phyloP scores from a whole-genome alignment of 2,113 vertebrate species.

The Tapirus terrestris region DNA sequence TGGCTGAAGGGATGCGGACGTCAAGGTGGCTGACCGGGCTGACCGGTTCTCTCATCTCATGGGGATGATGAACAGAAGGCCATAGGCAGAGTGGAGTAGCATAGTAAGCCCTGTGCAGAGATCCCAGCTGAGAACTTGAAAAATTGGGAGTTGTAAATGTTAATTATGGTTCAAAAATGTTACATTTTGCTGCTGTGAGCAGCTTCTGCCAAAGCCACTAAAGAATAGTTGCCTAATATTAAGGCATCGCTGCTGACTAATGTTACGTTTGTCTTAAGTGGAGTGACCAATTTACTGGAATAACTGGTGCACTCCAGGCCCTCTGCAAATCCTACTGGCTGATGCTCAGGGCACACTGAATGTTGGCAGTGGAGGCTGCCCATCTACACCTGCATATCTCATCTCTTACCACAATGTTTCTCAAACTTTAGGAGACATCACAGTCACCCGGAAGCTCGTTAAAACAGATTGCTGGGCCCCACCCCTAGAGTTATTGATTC shows the following conservation, averaged over 20 bases:
- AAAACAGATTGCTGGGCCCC: not conserved
- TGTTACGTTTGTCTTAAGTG: not conserved
- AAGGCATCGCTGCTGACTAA: not conserved
- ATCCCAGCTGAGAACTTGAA: not conserved
- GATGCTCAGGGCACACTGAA: not conserved
- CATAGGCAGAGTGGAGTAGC: not conserved
- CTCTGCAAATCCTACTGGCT: not conserved
- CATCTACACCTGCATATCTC: not conserved
- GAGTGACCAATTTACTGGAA: not conserved
- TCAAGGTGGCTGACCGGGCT: not conserved
- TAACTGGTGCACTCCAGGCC: not conserved
- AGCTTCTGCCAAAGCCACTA: not conserved
- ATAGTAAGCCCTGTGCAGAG: not conserved
- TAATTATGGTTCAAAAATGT: not conserved
- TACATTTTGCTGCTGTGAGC: not conserved
- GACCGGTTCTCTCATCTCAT: too few relatives aligned
- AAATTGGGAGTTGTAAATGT: not conserved
- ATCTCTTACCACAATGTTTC: not conserved
- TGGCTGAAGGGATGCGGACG: not conserved
- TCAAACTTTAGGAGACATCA: not conserved
- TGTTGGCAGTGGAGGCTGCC: too few relatives aligned
- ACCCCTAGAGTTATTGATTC: not conserved
- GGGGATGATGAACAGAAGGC: not conserved
- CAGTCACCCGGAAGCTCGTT: not conserved
- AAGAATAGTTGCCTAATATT: not conserved